Conservation (phyloP, 1,140 invertebrate genomes). For the Drosophila lowei region DNA sequence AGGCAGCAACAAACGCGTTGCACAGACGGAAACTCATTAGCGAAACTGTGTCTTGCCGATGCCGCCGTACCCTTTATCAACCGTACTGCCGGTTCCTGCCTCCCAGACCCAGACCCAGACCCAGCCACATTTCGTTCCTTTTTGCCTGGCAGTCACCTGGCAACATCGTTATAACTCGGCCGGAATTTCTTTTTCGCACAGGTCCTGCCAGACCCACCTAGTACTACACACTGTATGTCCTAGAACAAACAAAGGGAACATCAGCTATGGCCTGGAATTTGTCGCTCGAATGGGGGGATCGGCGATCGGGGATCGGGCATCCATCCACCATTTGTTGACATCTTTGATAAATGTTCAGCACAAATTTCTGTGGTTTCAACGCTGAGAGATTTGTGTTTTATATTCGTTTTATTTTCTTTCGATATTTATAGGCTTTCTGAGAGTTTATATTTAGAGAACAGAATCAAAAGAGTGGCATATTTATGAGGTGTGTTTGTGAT, state of each 20-base stretch:
- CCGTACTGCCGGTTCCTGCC: slow-evolving; percentile 7
- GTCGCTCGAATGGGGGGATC: too few species aligned
- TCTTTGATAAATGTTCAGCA: too few species aligned
- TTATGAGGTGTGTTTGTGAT: too few species aligned
- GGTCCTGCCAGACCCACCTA: slow-evolving; percentile 1
- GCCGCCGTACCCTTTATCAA: neutral
- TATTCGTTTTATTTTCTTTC: too few species aligned
- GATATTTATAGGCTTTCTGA: neutral
- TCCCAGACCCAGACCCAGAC: neutral
- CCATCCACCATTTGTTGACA: slow-evolving; percentile 4
- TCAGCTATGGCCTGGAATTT: slow-evolving; percentile 11
- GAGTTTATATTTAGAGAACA: neutral
- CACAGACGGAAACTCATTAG: slow-evolving; percentile 77
- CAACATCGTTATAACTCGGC: slow-evolving; percentile 55
- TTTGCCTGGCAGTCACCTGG: slow-evolving; percentile 36
- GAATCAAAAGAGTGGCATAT: neutral
- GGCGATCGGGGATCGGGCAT: too few species aligned
- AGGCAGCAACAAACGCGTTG: slow-evolving; percentile 17
- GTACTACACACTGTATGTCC: neutral
- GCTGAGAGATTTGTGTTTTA: too few species aligned
- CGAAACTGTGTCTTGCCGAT: slow-evolving; percentile 70
- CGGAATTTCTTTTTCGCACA: slow-evolving; percentile 34
- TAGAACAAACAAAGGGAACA: neutral
- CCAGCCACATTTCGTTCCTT: neutral
- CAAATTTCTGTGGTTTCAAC: too few species aligned